Conservation (phyloP, 1,140 invertebrate species). For the Formica exsecta region DNA sequence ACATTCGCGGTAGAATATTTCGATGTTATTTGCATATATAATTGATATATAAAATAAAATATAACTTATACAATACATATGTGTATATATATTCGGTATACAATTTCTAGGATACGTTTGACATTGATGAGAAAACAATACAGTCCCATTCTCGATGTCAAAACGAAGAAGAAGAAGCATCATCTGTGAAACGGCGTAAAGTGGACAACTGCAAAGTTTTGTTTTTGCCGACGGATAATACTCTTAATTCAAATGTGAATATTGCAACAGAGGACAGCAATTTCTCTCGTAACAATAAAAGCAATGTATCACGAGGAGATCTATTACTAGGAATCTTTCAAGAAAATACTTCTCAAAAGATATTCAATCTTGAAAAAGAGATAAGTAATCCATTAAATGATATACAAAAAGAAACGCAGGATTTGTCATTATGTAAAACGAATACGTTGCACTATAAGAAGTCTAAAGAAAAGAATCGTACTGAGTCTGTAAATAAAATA, state of each 20-base stretch:
- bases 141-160: conserved; percentile 31
- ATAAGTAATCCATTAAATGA: background rate
- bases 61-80: too few relatives aligned
- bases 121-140: conserved; percentile 56
- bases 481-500: background rate
- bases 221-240: background rate
- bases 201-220: conserved; percentile 24
- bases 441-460: conserved; percentile 21
- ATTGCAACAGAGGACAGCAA: background rate
- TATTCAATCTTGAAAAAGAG: background rate
- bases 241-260: background rate
- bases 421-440: conserved; percentile 34
- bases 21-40: background rate
- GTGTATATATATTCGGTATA: background rate
- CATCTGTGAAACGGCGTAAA: conserved; percentile 62
- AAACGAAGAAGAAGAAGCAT: conserved; percentile 28
- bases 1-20: background rate
- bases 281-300: background rate
- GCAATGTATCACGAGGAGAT: conserved; percentile 17
- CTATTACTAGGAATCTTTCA: conserved; percentile 60
- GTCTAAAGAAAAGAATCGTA: background rate
- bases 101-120: conserved; percentile 72
- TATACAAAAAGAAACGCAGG: background rate
- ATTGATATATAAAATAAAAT: background rate
- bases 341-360: conserved; percentile 13